Evolutionary conservation across 2,888 invertebrate species (phyloP), one percentile per base, ranked within the genome.

Genomic region (Limnephilus rhombicus): DNA sequence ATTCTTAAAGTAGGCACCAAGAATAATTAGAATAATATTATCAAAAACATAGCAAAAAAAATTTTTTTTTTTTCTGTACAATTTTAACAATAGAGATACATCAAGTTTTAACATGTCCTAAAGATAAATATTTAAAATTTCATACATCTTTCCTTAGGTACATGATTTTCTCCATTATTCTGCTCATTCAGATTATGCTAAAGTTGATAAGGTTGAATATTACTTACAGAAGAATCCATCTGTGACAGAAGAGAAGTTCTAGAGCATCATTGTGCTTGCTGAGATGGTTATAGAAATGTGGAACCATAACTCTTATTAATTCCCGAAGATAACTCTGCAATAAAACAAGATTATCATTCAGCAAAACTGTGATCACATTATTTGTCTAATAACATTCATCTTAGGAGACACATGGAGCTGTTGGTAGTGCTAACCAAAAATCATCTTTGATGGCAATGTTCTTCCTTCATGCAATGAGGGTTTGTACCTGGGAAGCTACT

Each of bases 221-320:
- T 82, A 96, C 97, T 96, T 95, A 99, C 97, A 99, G 95, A 93
- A 99, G 96, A 94, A 99, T 98, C 99, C 99, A 99, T 93, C 99
- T 97, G 95, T 99, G 99, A 94, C 99, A 99, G 95, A 99, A 99
- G 34, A 99, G 96, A 89, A 99, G 95, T 94, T 99, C 99, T 96
- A 98, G 97, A 1, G 98, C 98, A 95, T 99, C 99, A 7, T 97
- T 97, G 94, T 98, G 98, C 94, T 97, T 98, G 94, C 97, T 96
- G 92, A 99, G 96, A 95, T 99, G 99, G 90, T 97, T 97, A 95
- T 98, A 98, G 95, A 99, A 99, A 93, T 98, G 97, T n/a, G 99
- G 99, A 93, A 98, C 96, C 98, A 99, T 98, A 93, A 99, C 96
- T 94, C 98, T 96, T 93, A 99, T 97, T 93, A 99, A 95, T 95